Percentiles rank a stretch among this genome's conserved stretches.
Conservation (phyloP, 1,140 invertebrate species). For the Nephila pilipes region DNA sequence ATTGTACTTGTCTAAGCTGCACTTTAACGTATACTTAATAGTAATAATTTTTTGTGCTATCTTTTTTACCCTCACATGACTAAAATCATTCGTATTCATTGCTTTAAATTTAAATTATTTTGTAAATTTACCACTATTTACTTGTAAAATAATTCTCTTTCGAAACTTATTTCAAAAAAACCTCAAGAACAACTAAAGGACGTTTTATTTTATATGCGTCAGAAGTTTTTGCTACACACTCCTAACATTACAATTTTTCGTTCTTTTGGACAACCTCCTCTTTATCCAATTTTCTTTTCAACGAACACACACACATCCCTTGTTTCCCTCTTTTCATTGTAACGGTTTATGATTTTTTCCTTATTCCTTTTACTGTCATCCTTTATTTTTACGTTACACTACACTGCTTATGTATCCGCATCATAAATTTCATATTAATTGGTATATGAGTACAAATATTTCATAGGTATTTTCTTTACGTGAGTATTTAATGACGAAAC, state of each 20-base stretch:
- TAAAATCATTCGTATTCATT: too few relatives aligned
- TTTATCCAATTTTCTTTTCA: neutral
- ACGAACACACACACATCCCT: neutral
- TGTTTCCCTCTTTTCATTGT: neutral
- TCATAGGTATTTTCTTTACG: too few relatives aligned
- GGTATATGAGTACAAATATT: neutral
- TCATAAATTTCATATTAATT: neutral
- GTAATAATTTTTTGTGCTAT: too few relatives aligned
- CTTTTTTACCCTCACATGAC: too few relatives aligned
- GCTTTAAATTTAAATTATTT: too few relatives aligned
- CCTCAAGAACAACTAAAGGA: neutral
- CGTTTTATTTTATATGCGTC: too few relatives aligned
- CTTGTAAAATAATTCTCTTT: neutral
- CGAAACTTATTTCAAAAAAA: neutral
- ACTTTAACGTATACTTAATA: too few relatives aligned
- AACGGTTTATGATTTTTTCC: neutral
- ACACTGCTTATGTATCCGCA: constrained; percentile 14
- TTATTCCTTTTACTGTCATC: neutral
- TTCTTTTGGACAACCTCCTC: neutral
- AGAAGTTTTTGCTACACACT: neutral
- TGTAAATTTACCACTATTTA: neutral
- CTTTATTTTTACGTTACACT: constrained; percentile 4
- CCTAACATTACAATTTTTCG: neutral
- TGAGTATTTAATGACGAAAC: too few relatives aligned
- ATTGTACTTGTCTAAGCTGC: too few relatives aligned